These are phyloP conservation scores for Grus americana DNA, from an alignment of 2,113 vertebrate genomes.

Conservation along the genomic window DNA sequence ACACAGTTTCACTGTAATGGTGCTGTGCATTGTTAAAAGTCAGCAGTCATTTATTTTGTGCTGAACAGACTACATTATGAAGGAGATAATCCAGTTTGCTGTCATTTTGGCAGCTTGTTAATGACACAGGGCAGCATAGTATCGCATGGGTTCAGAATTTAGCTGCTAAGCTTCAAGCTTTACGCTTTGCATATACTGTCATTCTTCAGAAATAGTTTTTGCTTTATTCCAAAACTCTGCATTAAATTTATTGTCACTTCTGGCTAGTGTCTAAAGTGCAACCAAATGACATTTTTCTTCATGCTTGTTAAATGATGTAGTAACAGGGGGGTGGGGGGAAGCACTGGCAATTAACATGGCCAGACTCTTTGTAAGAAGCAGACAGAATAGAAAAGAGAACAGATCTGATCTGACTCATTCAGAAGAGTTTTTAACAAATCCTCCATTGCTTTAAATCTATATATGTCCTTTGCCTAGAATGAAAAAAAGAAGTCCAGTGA, in stretches of 20 bases:
- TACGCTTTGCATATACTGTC: not conserved
- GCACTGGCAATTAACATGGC: not conserved
- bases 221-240: conserved; percentile 21
- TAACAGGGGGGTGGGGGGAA: not conserved
- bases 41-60: conserved; percentile 43
- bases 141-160: conserved; percentile 1
- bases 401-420: not conserved
- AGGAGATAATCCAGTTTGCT: conserved; percentile 52
- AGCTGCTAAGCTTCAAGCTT: conserved; percentile 17
- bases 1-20: not conserved
- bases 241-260: conserved; percentile 51
- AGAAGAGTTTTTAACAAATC: not conserved
- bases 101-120: conserved; percentile 39
- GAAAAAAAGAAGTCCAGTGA: not conserved
- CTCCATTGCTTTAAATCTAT: not conserved
- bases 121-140: conserved; percentile 13
- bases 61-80: conserved; percentile 22
- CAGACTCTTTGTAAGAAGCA: conserved; percentile 22
- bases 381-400: not conserved
- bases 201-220: conserved; percentile 45
- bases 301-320: conserved; percentile 17
- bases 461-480: not conserved
- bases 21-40: conserved; percentile 7
- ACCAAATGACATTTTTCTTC: conserved; percentile 46
- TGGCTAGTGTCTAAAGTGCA: conserved; percentile 32